Evolutionary conservation across 2,797 vertebrate species (phyloP).

Genomic region (Meriones psammophilus): DNA sequence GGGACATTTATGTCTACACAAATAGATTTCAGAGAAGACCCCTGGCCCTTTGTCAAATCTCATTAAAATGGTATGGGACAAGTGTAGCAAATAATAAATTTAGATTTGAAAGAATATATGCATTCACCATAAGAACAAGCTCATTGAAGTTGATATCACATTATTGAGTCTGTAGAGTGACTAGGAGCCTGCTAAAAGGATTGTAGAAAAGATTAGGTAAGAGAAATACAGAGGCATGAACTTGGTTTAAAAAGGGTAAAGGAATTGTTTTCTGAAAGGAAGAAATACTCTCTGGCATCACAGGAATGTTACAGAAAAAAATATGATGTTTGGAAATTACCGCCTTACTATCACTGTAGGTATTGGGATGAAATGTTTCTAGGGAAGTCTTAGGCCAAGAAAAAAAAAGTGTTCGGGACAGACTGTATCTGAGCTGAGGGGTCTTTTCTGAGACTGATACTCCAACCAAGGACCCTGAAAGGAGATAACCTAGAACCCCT

Average conservation of each 20-base stretch:
- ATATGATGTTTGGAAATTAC: not conserved
- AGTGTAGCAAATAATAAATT: not conserved
- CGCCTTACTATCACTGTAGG: not conserved
- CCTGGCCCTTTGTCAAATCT: not conserved
- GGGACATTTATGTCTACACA: not conserved
- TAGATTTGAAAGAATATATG: not conserved
- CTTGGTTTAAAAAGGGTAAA: not conserved
- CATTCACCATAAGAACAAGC: not conserved
- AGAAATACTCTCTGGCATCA: not conserved
- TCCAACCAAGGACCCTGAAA: no score
- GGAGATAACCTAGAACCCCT: no score
- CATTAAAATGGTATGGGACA: not conserved
- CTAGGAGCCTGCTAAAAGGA: not conserved
- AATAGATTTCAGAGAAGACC: not conserved
- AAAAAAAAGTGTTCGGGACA: not conserved
- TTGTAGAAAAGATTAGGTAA: not conserved
- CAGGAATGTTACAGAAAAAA: not conserved
- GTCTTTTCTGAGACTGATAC: no score
- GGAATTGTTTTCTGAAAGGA: not conserved
- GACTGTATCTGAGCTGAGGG: no score
- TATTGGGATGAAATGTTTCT: not conserved
- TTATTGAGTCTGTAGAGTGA: not conserved
- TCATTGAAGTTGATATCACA: not conserved
- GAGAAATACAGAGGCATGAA: not conserved
- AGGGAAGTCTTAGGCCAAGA: not conserved